These are phyloP conservation scores for Elegia similella DNA, from an alignment of 2,888 invertebrate genomes.

Conservation along the genomic window DNA sequence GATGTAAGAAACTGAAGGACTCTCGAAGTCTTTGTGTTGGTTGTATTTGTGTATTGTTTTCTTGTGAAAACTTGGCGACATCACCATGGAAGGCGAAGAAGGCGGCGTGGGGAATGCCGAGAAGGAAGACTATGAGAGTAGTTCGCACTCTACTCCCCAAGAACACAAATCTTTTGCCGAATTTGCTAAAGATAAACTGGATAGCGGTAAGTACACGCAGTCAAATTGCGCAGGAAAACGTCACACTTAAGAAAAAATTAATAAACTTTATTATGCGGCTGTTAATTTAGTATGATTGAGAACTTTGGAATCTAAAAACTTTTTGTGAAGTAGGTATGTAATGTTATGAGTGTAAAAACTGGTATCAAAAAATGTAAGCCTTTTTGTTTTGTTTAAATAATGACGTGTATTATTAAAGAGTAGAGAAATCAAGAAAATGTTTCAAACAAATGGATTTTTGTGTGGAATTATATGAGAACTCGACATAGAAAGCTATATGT, in stretches of 20 bases:
- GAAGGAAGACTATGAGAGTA: slow-evolving; percentile 67
- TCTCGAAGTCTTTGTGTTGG: slow-evolving; percentile 40
- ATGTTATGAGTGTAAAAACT: too few relatives aligned
- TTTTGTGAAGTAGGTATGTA: too few relatives aligned
- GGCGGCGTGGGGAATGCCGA: slow-evolving; percentile 52
- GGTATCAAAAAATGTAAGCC: too few relatives aligned
- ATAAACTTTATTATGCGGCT: not conserved
- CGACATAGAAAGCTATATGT: too few relatives aligned
- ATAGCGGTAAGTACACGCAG: slow-evolving; percentile 58
- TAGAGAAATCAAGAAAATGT: too few relatives aligned
- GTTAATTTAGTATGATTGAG: not conserved
- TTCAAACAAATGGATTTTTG: too few relatives aligned
- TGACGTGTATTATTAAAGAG: too few relatives aligned
- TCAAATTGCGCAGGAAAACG: slow-evolving; percentile 6
- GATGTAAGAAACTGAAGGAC: slow-evolving; percentile 76
- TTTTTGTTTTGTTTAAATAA: too few relatives aligned
- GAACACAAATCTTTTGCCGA: slow-evolving; percentile 75
- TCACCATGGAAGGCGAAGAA: slow-evolving; percentile 65
- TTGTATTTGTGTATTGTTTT: slow-evolving; percentile 48
- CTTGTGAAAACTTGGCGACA: slow-evolving; percentile 32
- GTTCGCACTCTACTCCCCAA: slow-evolving; percentile 71
- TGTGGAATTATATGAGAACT: too few relatives aligned
- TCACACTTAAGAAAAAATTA: not conserved
- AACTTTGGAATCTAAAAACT: too few relatives aligned
- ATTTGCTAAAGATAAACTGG: slow-evolving; percentile 74